A percentile compares a stretch with the other conserved stretches of the same genome.
Evolutionary conservation across 2,113 vertebrate genomes (phyloP).

Genomic region (Bubo bubo): DNA sequence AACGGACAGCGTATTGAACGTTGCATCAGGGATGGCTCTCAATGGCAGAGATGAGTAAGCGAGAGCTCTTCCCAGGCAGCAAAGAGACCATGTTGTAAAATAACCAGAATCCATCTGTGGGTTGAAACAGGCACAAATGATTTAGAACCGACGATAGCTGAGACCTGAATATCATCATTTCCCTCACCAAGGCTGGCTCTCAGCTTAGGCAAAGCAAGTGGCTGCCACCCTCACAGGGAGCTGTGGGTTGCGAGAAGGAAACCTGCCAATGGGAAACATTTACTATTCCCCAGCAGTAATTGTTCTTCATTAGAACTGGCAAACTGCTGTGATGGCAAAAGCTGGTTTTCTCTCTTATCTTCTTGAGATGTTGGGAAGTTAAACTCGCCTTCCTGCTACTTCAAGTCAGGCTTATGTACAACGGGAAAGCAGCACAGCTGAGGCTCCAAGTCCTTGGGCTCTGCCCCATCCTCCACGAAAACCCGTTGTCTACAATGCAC

Average conservation of each 20-base stretch:
- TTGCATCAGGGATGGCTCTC: background rate
- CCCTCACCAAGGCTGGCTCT: background rate
- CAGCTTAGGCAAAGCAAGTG: background rate
- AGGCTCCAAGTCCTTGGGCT: background rate
- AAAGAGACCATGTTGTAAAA: background rate
- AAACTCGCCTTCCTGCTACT: fast-evolving
- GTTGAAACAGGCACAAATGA: background rate
- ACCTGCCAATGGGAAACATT: background rate
- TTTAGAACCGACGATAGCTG: background rate
- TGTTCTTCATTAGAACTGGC: background rate
- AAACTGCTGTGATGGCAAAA: background rate
- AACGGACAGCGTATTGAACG: fast-evolving
- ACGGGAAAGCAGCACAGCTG: background rate
- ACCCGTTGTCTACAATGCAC: fast-evolving
- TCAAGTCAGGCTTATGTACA: fast-evolving
- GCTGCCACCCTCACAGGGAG: background rate
- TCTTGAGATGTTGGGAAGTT: background rate
- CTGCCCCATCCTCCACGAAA: background rate
- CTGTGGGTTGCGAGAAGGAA: background rate
- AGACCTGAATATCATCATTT: background rate
- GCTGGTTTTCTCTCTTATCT: background rate
- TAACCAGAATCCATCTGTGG: background rate
- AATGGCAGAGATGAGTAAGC: background rate
- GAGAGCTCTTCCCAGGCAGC: background rate
- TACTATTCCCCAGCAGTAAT: background rate